phyloP scores from a whole-genome alignment of 2,113 vertebrate genomes.

The Conger conger region DNA sequence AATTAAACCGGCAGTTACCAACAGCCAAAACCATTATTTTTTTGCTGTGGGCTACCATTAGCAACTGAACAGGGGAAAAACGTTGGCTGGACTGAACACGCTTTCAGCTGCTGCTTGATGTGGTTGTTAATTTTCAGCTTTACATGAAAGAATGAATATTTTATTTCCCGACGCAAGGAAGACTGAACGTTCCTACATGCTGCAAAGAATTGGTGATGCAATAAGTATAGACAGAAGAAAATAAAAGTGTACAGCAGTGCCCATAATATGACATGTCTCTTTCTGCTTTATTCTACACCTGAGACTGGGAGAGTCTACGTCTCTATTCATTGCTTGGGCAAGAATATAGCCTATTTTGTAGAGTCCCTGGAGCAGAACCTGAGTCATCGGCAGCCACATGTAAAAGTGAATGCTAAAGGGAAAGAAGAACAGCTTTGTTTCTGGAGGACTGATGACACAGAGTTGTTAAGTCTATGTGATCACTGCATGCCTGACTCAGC shows the following conservation, averaged over 20 bases:
- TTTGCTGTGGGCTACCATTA: background rate
- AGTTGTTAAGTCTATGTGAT: no score
- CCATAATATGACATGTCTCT: background rate
- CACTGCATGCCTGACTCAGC: no score
- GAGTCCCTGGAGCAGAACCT: constrained; percentile 45
- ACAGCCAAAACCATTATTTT: background rate
- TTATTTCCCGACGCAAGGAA: background rate
- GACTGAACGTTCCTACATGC: background rate
- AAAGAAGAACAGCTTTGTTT: constrained; percentile 22
- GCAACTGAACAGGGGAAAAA: background rate
- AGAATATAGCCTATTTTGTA: constrained; percentile 56
- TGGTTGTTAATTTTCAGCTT: background rate
- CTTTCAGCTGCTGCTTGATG: background rate
- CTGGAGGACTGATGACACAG: no score
- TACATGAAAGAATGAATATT: background rate
- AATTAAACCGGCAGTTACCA: background rate
- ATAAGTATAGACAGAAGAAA: background rate
- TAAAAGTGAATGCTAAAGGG: constrained; percentile 53
- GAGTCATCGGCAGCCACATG: constrained; percentile 53
- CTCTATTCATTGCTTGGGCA: constrained; percentile 55
- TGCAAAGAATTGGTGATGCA: background rate
- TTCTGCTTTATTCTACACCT: no score
- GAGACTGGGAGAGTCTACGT: no score
- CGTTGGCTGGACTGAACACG: background rate
- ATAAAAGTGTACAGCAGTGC: background rate